Evolutionary conservation across 2,113 vertebrate species (phyloP).

Genomic region (Pagrus major): DNA sequence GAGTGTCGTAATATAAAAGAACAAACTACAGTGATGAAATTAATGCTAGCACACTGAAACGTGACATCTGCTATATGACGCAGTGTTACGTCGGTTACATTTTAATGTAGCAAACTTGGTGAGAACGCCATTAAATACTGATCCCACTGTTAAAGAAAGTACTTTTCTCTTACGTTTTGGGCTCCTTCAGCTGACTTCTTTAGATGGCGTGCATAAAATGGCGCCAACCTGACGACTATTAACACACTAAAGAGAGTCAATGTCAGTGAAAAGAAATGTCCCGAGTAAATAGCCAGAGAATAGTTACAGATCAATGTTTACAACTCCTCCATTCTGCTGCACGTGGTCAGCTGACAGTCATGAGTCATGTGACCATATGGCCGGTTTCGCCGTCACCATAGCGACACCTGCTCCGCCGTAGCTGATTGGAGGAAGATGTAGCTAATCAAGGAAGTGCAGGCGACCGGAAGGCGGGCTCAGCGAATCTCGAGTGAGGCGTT

Average conservation of each 20-base stretch:
- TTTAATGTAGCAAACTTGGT: not conserved
- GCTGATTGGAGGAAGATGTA: constrained; percentile 66
- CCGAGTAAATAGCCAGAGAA: not conserved
- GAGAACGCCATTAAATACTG: not conserved
- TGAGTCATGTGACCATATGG: constrained; percentile 73
- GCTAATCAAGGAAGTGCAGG: constrained; percentile 52
- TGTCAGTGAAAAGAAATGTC: not conserved
- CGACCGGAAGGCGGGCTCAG: constrained; percentile 39
- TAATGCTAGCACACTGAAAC: too few species aligned
- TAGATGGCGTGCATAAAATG: not conserved
- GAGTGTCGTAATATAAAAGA: not conserved
- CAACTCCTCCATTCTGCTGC: not conserved
- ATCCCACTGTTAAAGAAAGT: not conserved
- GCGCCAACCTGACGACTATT: not conserved
- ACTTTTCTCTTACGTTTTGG: constrained; percentile 3
- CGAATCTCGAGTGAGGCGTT: too few species aligned
- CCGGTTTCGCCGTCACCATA: constrained; percentile 68
- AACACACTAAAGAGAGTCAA: not conserved
- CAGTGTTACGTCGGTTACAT: not conserved
- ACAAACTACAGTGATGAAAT: not conserved
- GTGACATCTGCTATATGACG: not conserved
- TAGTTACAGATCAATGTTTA: too few species aligned
- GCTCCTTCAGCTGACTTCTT: not conserved
- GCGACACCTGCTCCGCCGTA: not conserved
- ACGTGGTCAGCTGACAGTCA: constrained; percentile 69